Base-by-base conservation (phyloP, 2,888 invertebrate genomes). In the Ashinkailepas kermadecensis region DNA sequence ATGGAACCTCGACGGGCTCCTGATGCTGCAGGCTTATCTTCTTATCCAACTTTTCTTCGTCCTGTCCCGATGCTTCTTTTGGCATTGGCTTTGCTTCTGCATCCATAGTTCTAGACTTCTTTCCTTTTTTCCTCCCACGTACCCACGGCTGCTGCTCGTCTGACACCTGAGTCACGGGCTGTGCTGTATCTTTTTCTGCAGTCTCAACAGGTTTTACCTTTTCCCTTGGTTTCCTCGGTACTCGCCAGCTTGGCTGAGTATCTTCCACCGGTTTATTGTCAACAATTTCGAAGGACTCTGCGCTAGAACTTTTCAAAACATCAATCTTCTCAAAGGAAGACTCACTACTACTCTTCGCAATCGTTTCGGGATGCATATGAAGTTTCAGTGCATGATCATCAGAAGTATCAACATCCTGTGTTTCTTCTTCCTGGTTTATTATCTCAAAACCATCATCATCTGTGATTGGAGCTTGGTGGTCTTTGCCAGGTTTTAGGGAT, bases 111-210 rank as follows among this genome's bases (percentile, higher is more conserved):
- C 80, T 9, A 25, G 82, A 56, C 78, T 67, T 80, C 65, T 80
- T n/a, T 80, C 81, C 8, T 81, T 54, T 39, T 12, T 70, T 70
- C 15, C 18, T 74, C 7, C 74, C 74, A 18, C 74, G 39, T 8
- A 23, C 78, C 58, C 56, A 78, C 15, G 83, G 78, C 54, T 83
- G 81, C 18, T 70, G 80, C 59, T 82, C 81, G n/a, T 81, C 56
- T 2, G 83, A 80, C 59, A 80, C 80, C 10, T 81, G 80, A n/a
- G 82, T 81, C 58, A 18, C n/a, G 23, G 25, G n/a, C 11, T 18
- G 74, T 25, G n/a, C 21, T 39, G 70, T 56, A 39, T 57, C 59
- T 54, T n/a, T 58, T 56, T 59, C 54, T 0, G 56, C 54, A 6
- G 81, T 18, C 8, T n/a, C 25, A 9, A 9, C 80, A 13, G 81